Conservation (phyloP, 2,113 vertebrate species). For the Narcine bancroftii region DNA sequence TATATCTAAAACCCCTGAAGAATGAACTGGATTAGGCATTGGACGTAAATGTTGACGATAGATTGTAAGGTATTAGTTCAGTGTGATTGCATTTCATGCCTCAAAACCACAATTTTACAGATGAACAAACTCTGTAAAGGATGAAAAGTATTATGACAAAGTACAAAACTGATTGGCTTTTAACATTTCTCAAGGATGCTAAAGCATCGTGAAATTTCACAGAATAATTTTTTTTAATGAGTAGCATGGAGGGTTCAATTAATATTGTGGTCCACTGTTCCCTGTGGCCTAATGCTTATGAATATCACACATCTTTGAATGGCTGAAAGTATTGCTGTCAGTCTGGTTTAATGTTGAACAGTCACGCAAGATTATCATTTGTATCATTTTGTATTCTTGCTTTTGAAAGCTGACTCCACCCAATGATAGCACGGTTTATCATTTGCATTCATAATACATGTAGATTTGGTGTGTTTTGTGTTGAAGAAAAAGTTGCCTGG, state of each 20-base stretch:
- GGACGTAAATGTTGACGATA: slow-evolving; percentile 24
- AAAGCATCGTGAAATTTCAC: background rate
- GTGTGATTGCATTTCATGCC: slow-evolving; percentile 35
- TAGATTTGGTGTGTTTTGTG: background rate
- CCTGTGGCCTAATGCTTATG: background rate
- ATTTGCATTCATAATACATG: background rate
- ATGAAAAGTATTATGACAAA: slow-evolving; percentile 26
- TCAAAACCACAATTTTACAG: slow-evolving; percentile 29
- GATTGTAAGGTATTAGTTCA: slow-evolving; percentile 32
- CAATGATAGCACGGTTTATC: background rate
- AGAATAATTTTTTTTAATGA: background rate
- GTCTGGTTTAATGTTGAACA: background rate
- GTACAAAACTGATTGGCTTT: slow-evolving; percentile 11
- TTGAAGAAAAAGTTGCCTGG: background rate
- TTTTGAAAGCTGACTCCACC: background rate
- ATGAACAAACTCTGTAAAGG: background rate
- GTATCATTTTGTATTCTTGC: background rate
- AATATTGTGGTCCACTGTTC: background rate
- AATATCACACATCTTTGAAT: background rate
- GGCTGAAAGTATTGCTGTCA: background rate
- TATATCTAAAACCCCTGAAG: slow-evolving; percentile 3
- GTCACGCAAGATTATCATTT: background rate
- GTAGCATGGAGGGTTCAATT: background rate
- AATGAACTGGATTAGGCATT: slow-evolving; percentile 23
- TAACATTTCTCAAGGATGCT: slow-evolving; percentile 9